Percentiles rank a stretch among this genome's conserved stretches.
Conservation (phyloP, 2,113 vertebrate genomes). For the Corydoras maculifer region DNA sequence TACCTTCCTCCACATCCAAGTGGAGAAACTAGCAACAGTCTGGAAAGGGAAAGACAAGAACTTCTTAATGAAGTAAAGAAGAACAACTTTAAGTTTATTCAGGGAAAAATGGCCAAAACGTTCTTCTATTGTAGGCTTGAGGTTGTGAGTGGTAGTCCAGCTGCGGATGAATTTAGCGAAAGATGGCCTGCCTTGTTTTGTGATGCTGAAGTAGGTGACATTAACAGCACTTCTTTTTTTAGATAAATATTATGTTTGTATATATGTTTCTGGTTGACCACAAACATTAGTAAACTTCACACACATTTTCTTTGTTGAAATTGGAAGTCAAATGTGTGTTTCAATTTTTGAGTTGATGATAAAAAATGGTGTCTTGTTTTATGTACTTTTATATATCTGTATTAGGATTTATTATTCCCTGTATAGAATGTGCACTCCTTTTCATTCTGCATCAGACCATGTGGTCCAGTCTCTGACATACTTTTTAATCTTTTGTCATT, state of each 20-base stretch:
- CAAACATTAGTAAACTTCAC: no score
- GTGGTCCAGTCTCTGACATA: not conserved
- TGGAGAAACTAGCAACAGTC: conserved; percentile 22
- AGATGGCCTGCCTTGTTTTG: conserved; percentile 25
- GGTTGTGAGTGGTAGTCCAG: conserved; percentile 4
- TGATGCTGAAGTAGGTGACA: not conserved
- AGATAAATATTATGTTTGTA: no score
- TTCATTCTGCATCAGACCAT: no score
- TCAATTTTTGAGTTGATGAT: no score
- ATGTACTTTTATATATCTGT: no score
- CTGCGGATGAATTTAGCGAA: conserved; percentile 21
- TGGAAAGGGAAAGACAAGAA: conserved; percentile 29
- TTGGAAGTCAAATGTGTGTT: no score
- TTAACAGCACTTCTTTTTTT: no score
- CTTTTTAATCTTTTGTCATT: not conserved
- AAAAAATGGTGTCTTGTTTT: no score
- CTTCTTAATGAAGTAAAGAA: conserved; percentile 22
- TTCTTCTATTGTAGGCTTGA: conserved; percentile 25
- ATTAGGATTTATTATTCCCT: no score
- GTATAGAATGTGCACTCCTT: no score
- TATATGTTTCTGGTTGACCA: no score
- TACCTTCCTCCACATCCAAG: conserved; percentile 24
- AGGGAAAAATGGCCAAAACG: conserved; percentile 27
- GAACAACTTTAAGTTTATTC: not conserved
- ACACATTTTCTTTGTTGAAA: no score